Evolutionary conservation across 2,888 invertebrate species (phyloP).

Genomic region (Drosophila mimica): DNA sequence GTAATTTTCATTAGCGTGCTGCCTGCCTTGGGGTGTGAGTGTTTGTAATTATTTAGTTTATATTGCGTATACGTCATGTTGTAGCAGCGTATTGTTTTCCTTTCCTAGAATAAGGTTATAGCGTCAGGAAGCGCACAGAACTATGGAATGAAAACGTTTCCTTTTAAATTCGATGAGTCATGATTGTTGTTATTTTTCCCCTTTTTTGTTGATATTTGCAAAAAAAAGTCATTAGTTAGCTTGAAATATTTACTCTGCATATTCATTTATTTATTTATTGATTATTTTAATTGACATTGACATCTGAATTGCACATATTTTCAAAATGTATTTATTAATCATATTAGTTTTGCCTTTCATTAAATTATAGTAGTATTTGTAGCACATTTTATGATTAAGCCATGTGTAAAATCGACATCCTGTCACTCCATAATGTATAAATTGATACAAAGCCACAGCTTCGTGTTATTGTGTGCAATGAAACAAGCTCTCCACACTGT

Average conservation of each 20-base stretch:
- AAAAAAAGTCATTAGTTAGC: not conserved
- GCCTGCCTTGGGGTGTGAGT: constrained; percentile 16
- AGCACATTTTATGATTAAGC: not conserved
- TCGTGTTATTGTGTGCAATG: not conserved
- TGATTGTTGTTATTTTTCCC: not conserved
- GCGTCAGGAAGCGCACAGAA: constrained; percentile 1
- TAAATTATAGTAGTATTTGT: not conserved
- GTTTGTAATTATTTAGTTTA: constrained; percentile 67
- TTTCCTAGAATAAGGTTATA: constrained; percentile 4
- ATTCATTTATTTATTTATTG: not conserved
- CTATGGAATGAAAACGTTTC: constrained; percentile 22
- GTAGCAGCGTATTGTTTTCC: constrained; percentile 38
- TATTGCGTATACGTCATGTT: constrained; percentile 70
- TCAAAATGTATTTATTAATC: not conserved
- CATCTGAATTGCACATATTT: not conserved
- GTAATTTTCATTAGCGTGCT: constrained; percentile 72
- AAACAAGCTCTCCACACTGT: constrained; percentile 1
- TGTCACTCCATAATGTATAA: not conserved
- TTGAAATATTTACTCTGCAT: not conserved
- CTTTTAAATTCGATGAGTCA: constrained; percentile 40
- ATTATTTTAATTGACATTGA: not conserved
- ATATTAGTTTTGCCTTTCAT: not conserved
- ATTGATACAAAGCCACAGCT: not conserved
- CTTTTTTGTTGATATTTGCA: constrained; percentile 6
- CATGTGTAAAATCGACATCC: not conserved